Evolutionary conservation across 2,888 invertebrate genomes (phyloP).

Genomic region (Vesta saturnalis): DNA sequence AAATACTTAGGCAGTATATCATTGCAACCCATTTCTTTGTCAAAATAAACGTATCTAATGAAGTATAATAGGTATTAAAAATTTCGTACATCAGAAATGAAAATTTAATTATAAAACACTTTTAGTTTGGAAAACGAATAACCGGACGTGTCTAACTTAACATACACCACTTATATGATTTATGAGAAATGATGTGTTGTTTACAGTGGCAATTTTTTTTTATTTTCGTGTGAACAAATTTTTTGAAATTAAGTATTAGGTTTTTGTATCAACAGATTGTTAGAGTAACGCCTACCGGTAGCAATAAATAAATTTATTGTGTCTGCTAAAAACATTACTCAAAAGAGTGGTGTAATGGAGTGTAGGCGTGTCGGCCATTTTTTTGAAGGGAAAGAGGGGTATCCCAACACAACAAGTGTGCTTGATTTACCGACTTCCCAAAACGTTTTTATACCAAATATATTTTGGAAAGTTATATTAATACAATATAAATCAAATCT

Average conservation of each 20-base stretch:
- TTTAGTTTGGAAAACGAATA: too few relatives aligned
- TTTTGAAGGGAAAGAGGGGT: neutral
- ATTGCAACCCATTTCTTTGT: too few relatives aligned
- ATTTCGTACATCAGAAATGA: too few relatives aligned
- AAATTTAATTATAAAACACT: too few relatives aligned
- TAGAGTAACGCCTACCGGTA: neutral
- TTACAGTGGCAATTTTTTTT: too few relatives aligned
- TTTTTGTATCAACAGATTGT: neutral
- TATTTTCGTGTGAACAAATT: neutral
- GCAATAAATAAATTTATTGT: constrained; percentile 6
- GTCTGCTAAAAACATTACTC: neutral
- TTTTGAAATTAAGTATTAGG: neutral
- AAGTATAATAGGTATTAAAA: too few relatives aligned
- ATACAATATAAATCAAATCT: constrained; percentile 12
- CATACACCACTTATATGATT: too few relatives aligned
- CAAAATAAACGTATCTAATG: too few relatives aligned
- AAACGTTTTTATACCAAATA: constrained; percentile 8
- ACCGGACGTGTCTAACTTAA: too few relatives aligned
- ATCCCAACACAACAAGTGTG: constrained; percentile 8
- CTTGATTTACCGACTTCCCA: constrained; percentile 10
- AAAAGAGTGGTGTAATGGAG: constrained; percentile 6
- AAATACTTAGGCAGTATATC: too few relatives aligned
- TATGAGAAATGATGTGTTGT: too few relatives aligned
- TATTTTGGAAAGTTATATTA: constrained; percentile 13
- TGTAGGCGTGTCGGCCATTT: neutral